phyloP scores from a whole-genome alignment of 2,888 invertebrate genomes.

The Agriotes lineatus region DNA sequence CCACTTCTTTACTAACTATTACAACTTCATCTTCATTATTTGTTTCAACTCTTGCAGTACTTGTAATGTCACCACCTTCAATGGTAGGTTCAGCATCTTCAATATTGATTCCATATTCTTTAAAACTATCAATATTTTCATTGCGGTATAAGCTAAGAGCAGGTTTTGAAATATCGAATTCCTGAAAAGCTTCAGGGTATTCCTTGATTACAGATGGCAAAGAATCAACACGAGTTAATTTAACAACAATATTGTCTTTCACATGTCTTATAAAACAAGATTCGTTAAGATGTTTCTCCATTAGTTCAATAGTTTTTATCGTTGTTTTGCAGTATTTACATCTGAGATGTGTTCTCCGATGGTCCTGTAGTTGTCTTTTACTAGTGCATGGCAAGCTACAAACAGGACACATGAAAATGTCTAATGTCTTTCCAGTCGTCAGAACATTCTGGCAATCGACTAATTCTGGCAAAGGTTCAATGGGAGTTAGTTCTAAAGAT shows the following conservation, averaged over 20 bases:
- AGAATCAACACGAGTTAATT: not conserved
- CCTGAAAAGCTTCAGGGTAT: not conserved
- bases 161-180: not conserved
- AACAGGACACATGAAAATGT: constrained; percentile 4
- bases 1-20: not conserved
- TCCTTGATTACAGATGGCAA: not conserved
- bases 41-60: too few relatives aligned
- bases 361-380: constrained; percentile 24
- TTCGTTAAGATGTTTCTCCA: not conserved
- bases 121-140: not conserved
- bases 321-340: constrained; percentile 38
- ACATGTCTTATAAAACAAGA: constrained; percentile 4
- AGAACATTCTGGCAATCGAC: not conserved
- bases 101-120: not conserved
- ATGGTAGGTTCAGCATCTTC: not conserved
- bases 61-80: not conserved
- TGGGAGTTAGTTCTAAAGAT: constrained; percentile 10
- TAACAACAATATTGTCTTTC: not conserved
- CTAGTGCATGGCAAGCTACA: not conserved
- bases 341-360: constrained; percentile 37
- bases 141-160: not conserved
- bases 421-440: not conserved
- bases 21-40: too few relatives aligned
- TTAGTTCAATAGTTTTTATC: not conserved
- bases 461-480: not conserved